Evolutionary conservation across 2,888 invertebrate species (phyloP).

Genomic region (Lomographa bimaculata): DNA sequence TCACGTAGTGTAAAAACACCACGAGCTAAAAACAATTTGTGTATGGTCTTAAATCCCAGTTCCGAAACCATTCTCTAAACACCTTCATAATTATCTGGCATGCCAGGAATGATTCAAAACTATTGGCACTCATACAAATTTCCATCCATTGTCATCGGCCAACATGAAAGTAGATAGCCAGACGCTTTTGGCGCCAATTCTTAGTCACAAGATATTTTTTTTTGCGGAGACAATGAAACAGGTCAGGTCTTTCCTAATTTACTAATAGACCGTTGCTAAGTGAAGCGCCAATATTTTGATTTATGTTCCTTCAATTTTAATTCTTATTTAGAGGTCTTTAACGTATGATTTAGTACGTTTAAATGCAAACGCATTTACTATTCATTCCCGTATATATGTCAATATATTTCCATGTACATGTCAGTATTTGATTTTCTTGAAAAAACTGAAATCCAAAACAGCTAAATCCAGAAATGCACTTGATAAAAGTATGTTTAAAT

Average conservation of each 20-base stretch:
- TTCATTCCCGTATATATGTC: no score
- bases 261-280: background rate
- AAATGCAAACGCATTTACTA: no score
- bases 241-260: conserved; percentile 12
- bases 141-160: background rate
- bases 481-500: no score
- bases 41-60: no score
- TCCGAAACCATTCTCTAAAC: conserved; percentile 4
- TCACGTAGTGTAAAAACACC: no score
- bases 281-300: background rate
- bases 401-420: no score
- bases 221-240: conserved; percentile 8
- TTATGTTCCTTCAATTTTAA: no score
- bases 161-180: conserved; percentile 2
- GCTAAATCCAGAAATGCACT: no score
- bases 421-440: no score
- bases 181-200: conserved; percentile 18
- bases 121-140: conserved; percentile 13
- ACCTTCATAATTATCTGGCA: conserved; percentile 9
- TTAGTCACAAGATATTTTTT: conserved; percentile 12
- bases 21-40: no score
- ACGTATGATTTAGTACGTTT: background rate
- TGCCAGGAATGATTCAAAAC: conserved; percentile 15
- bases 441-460: no score
- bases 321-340: no score